Evolutionary conservation across 2,113 vertebrate species (phyloP).

Genomic region (Formicarius rufipectus): DNA sequence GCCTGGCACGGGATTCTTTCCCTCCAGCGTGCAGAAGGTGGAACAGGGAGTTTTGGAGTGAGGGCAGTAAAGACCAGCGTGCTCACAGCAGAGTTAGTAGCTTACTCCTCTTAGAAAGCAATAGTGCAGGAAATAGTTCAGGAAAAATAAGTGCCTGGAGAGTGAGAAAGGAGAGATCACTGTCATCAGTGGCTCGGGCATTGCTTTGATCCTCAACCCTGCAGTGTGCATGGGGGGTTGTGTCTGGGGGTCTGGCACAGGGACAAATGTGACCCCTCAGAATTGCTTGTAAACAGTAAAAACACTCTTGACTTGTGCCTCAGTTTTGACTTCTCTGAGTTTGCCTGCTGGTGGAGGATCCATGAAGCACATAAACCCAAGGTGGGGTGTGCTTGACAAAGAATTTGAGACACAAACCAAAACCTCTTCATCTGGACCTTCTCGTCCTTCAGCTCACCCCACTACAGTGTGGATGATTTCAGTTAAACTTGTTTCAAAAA

Average conservation of each 20-base stretch:
- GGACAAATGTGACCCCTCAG: not conserved
- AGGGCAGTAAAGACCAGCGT: not conserved
- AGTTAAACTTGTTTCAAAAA: not conserved
- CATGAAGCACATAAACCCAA: not conserved
- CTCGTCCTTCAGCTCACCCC: not conserved
- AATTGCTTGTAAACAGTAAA: not conserved
- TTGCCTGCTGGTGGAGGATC: not conserved
- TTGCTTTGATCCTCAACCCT: not conserved
- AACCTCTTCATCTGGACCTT: not conserved
- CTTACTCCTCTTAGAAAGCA: not conserved
- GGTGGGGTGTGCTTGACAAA: not conserved
- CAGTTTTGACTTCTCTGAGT: not conserved
- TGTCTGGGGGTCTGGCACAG: not conserved
- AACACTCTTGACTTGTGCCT: not conserved
- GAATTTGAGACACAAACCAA: not conserved
- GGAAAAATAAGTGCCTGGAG: not conserved
- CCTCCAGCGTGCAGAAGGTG: not conserved
- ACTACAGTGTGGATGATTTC: not conserved
- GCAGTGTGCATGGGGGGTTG: not conserved
- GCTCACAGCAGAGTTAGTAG: not conserved
- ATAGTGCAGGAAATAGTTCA: not conserved
- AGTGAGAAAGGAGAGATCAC: not conserved
- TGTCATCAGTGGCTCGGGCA: not conserved
- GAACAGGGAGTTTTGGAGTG: not conserved
- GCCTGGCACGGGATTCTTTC: not conserved